These are phyloP conservation scores for Euthynnus affinis DNA, from an alignment of 2,797 vertebrate genomes.

Conservation along the genomic window DNA sequence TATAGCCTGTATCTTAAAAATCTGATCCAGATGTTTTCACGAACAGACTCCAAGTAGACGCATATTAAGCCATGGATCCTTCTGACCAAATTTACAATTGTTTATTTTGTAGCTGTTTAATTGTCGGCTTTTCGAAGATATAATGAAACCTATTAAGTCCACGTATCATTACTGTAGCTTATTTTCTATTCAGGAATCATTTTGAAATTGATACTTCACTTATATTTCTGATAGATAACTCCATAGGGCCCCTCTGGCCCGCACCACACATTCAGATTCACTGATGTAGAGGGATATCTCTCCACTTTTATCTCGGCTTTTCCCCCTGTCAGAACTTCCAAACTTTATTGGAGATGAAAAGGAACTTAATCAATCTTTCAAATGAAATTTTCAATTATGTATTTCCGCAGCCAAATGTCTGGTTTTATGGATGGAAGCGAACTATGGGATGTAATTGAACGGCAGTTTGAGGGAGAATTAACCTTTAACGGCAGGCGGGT, in stretches of 20 bases:
- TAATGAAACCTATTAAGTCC: not conserved
- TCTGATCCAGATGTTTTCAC: not conserved
- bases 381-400: constrained; percentile 66
- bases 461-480: constrained; percentile 76
- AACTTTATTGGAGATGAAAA: constrained; percentile 50
- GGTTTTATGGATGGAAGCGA: constrained; percentile 69
- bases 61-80: not conserved
- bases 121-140: not conserved
- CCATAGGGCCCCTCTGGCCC: constrained; percentile 3
- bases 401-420: constrained; percentile 68
- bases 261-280: constrained; percentile 22
- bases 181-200: not conserved
- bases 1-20: not conserved
- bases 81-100: not conserved
- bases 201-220: not conserved
- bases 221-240: not conserved
- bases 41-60: not conserved
- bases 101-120: not conserved
- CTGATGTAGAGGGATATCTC: constrained; percentile 19
- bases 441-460: constrained; percentile 72
- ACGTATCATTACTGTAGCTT: not conserved
- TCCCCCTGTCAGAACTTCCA: constrained; percentile 30
- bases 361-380: constrained; percentile 68
- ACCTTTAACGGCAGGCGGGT: constrained; percentile 74
- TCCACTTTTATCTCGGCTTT: constrained; percentile 28